Conservation (phyloP, 2,888 invertebrate species). For the Eustalomyia histrio region DNA sequence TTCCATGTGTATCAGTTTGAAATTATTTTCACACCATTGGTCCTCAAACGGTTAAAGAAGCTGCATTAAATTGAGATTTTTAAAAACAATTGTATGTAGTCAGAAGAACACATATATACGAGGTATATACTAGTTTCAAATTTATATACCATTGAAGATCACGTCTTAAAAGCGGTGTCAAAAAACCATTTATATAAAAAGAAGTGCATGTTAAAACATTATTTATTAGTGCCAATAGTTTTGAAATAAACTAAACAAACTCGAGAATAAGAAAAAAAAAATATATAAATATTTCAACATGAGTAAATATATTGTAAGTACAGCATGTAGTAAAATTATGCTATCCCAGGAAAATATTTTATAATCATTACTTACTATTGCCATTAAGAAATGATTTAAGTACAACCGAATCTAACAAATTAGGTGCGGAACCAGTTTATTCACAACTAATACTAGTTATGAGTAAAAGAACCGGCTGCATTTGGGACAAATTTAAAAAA, state of each 20-base stretch:
- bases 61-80: conserved; percentile 25
- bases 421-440: no score
- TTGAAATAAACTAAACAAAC: conserved; percentile 27
- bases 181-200: conserved; percentile 65
- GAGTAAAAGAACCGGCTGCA: no score
- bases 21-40: background rate
- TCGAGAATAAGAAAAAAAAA: conserved; percentile 28
- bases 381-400: no score
- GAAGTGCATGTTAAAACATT: conserved; percentile 55
- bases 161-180: conserved; percentile 47
- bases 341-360: no score
- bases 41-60: conserved; percentile 37
- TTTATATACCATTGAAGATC: conserved; percentile 44
- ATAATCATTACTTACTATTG: no score
- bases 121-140: background rate
- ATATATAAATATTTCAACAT: conserved; percentile 64
- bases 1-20: no score
- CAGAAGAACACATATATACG: background rate
- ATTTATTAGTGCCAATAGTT: conserved; percentile 65
- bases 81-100: background rate
- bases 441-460: no score
- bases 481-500: no score
- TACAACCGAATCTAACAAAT: no score
- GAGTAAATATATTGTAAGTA: conserved; percentile 70
- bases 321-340: background rate